phyloP scores from a whole-genome alignment of 2,113 vertebrate species.

The Pelecanus crispus region DNA sequence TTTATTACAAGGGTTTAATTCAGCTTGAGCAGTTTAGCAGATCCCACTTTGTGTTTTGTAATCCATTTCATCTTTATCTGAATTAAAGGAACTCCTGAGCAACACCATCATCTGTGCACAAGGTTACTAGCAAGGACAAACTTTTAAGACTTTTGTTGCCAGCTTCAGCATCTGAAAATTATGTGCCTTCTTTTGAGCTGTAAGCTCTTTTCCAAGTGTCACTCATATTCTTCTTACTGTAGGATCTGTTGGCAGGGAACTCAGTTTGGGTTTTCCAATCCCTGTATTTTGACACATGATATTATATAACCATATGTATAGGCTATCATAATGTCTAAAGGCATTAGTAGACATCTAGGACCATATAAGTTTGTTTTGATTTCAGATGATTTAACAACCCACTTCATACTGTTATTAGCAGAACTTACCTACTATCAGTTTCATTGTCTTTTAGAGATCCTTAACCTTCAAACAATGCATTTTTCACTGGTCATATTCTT shows the following conservation, averaged over 20 bases:
- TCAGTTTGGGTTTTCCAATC: neutral
- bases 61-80: neutral
- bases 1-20: neutral
- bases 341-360: neutral
- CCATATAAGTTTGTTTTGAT: neutral
- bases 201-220: neutral
- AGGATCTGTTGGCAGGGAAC: neutral
- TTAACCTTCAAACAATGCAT: neutral
- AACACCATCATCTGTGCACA: neutral
- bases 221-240: neutral
- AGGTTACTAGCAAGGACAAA: neutral
- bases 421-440: neutral
- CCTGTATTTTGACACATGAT: neutral
- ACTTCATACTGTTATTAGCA: neutral
- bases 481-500: neutral
- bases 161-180: neutral
- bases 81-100: neutral
- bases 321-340: neutral
- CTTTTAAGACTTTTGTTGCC: neutral
- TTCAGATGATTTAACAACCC: neutral
- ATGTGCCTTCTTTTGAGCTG: neutral
- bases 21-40: neutral
- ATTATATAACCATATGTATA: neutral
- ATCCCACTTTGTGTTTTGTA: neutral
- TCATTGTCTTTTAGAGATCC: neutral